Base-by-base conservation (phyloP, 2,888 invertebrate genomes). In the Lapara coniferarum region DNA sequence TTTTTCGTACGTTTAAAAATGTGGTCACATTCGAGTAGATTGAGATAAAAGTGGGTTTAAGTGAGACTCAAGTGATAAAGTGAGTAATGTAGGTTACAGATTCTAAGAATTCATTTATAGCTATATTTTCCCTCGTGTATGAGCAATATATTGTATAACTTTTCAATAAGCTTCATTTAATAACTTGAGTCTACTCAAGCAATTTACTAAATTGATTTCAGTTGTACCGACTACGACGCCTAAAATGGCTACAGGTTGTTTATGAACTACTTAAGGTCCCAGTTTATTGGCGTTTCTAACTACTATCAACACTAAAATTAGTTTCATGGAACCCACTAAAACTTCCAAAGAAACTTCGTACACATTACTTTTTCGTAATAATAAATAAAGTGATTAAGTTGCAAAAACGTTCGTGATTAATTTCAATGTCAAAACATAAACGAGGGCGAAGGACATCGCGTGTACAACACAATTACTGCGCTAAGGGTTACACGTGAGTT, bases 1-100 rank as follows among this genome's bases (percentile, higher is more conserved):
- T 73, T 71, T 71, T 70, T 73, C 55, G 71, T 63, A 71, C 70
- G 68, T 68, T 73, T 71, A 73, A 73, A 73, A 70, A 70, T 69
- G 69, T 71, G 70, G 66, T 68, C 66, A 66, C 66, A 37, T 66
- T 46, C 14, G 49, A 67, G 67, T 70, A 55, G 69, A 71, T 71
- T 57, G 44, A 25, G 59, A n/a, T 44, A 49, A 69, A 67, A 68
- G 59, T 68, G 58, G 57, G 68, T 19, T 63, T 63, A 13, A 59
- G 59, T 19, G 19, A 12, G 63, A 49, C 46, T 53, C 68, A 57
- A 66, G 68, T 69, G 66, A 57, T 66, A 30, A 68, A 73, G 69
- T 66, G 69, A 73, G 71, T 69, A 55, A n/a, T 46, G 51, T 52
- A 13, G 53, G 37, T 13, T 51, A 55, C 66, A 19, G 46, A n/a